Base-by-base conservation (phyloP, 2,888 invertebrate species). In the Apamea crenata region DNA sequence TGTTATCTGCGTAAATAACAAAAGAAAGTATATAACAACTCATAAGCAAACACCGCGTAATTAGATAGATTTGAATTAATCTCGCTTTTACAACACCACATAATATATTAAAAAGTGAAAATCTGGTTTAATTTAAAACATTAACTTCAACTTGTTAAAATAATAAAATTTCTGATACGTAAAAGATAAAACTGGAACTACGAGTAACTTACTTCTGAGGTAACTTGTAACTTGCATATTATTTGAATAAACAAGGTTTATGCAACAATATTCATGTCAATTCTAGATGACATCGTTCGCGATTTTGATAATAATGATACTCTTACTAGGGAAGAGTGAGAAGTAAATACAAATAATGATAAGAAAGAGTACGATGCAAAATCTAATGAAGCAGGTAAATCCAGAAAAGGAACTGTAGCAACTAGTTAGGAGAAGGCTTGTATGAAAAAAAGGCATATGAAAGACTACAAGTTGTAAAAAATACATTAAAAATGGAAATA, bases 221-320 rank as follows among this genome's bases (percentile, higher is more conserved):
- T 74, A 85, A 85, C 69, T 87, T 80, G 71, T 74, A 85, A 85
- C 69, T 85, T 80, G 85, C 77, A 78, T 85, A 87, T 78, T 78
- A 87, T 85, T 87, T 78, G 61, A 87, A 83, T 88, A 80, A 83
- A 82, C 84, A 70, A 78, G 69, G 32, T 82, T 88, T 86, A 80
- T 78, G 72, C 77, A 87, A 88, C 44, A 59, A 71, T 74, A 61
- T 81, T 81, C 68, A 61, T 70, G 86, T 81, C 78, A 84, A 75
- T 71, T 36, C 70, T 67, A 82, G 69, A 73, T 78, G 77, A 76
- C 36, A 70, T 59, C 18, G 68, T 70, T 74, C 63, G 67, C 63
- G 2, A 76, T 83, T 74, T 82, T 72, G 44, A 68, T 74, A 61
- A 32, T 40, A 78, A 75, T 72, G 12, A 70, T 77, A 61, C 36